Evolutionary conservation across 1,140 invertebrate species (phyloP).

Genomic region (Himalopsyche phryganea): DNA sequence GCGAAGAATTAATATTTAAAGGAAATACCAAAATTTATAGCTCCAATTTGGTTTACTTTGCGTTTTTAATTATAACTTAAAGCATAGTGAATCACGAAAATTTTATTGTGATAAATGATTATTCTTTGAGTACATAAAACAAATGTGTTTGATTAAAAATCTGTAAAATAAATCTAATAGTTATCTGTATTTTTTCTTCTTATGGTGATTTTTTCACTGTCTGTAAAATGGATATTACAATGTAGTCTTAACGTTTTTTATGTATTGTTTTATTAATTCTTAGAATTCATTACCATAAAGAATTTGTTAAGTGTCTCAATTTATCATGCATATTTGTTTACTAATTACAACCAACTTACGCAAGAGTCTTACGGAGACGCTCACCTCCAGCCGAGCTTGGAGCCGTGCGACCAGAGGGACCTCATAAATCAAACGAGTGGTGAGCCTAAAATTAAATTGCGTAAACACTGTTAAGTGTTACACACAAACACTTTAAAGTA

Average conservation of each 20-base stretch:
- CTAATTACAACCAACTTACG: constrained; percentile 18
- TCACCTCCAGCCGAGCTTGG: background rate
- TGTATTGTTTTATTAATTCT: no score
- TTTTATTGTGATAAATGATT: no score
- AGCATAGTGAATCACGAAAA: no score
- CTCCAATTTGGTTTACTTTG: background rate
- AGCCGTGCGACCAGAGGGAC: background rate
- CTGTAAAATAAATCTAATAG: no score
- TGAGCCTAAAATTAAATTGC: constrained; percentile 19
- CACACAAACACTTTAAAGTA: no score
- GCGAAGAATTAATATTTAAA: background rate
- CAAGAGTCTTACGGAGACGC: background rate
- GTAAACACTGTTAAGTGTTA: constrained; percentile 5
- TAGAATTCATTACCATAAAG: background rate
- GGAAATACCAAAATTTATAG: background rate
- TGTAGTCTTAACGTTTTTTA: no score
- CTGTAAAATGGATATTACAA: no score
- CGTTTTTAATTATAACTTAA: no score
- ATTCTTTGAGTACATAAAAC: no score
- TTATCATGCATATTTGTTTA: constrained; percentile 23
- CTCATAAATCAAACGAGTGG: constrained; percentile 16
- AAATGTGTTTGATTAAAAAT: no score
- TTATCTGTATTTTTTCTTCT: no score
- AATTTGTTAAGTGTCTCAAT: constrained; percentile 24
- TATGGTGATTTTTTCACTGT: no score